Evolutionary conservation across 2,888 invertebrate genomes (phyloP), one percentile per base, ranked within the genome.

Genomic region (Drosophila nr. fundita): DNA sequence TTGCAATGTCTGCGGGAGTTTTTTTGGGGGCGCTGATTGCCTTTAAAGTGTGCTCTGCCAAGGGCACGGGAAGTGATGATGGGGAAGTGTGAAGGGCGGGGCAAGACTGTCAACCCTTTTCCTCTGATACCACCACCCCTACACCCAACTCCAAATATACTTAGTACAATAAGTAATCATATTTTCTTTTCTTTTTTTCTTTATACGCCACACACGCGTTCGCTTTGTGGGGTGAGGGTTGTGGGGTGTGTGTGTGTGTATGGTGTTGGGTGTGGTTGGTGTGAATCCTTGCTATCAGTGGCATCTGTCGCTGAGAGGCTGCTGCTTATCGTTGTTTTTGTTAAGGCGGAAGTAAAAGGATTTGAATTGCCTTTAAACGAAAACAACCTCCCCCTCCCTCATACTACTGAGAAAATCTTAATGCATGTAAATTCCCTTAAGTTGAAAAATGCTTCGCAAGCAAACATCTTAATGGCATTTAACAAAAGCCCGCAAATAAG

Each of bases 271-370:
- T 3, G 34, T 58, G 29, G 50, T 76, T 53, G 53, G 72, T 84
- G 83, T 73, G 82, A 84, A 84, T 88, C 70, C 66, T 69, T 75
- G 89, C 84, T 86, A 86, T 86, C 88, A 86, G 88, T 64, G 72
- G 80, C 88, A 86, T 88, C 88, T 88, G 85, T 74, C 69, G 82
- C 59, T 29, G 27, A 15, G 29, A 38, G 63, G 40, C 48, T 63
- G 49, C 57, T 27, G 66, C 62, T 69, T 60, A 32, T 58, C 53
- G 63, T 50, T 70, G 58, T 59, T 53, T 66, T 55, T 67, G 83
- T 76, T 79, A 59, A 75, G 77, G 84, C 88, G 85, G 85, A 86
- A 86, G 85, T 86, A 86, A 86, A 86, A 88, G 88, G 85, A 86
- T 86, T 86, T 86, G 86, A 86, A 86, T 83, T 75, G 79, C 79